A percentile compares a stretch with the other conserved stretches of the same genome.
These are phyloP conservation scores for Tamandua tetradactyla DNA, from an alignment of 2,797 vertebrate genomes.

Conservation along the genomic window DNA sequence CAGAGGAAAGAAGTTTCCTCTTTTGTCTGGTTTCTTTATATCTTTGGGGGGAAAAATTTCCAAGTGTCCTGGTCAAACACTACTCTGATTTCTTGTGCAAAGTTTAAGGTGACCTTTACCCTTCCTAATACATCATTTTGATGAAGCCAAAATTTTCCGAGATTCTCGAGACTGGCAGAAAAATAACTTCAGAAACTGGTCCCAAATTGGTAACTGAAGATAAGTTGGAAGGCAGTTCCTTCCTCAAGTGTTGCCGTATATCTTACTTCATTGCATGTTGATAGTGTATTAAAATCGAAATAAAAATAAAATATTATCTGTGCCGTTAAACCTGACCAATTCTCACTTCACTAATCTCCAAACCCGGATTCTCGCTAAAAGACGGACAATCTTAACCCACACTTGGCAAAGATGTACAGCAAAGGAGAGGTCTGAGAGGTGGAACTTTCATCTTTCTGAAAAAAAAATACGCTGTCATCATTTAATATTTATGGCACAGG, in stretches of 20 bases:
- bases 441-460: conserved; percentile 45
- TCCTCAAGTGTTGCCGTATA: conserved; percentile 74
- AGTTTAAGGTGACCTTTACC: conserved; percentile 75
- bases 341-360: conserved; percentile 76
- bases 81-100: conserved; percentile 68
- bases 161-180: conserved; percentile 77
- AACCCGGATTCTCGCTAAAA: conserved; percentile 57
- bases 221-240: conserved; percentile 73
- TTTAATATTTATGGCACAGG: conserved; percentile 45
- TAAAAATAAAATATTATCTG: conserved; percentile 83
- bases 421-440: conserved; percentile 40
- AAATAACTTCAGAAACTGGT: conserved; percentile 75
- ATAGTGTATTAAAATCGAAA: conserved; percentile 81
- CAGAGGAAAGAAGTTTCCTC: conserved; percentile 30
- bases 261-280: conserved; percentile 81
- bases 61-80: conserved; percentile 70
- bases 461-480: conserved; percentile 36
- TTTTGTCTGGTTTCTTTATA: conserved; percentile 45
- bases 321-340: conserved; percentile 76
- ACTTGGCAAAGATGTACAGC: conserved; percentile 64
- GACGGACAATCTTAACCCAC: conserved; percentile 55
- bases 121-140: conserved; percentile 76
- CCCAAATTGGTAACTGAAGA: conserved; percentile 74
- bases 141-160: conserved; percentile 75
- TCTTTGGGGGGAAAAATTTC: conserved; percentile 22